Base-by-base conservation (phyloP, 2,797 vertebrate species). In the Poeciliopsis gracilis region DNA sequence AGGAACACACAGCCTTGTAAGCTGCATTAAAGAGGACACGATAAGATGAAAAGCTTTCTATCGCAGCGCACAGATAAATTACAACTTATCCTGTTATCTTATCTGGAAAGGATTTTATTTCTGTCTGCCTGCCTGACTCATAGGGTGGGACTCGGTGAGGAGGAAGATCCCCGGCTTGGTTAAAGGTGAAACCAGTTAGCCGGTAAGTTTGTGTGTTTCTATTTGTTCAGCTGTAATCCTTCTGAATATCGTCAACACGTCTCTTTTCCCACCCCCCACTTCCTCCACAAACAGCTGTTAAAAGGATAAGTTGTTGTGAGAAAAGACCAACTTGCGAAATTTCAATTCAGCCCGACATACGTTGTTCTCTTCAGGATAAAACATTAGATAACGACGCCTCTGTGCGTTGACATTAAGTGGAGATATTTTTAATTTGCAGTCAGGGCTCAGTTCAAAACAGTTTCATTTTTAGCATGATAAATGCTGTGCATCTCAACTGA, bases 61-160 rank as follows among this genome's bases (percentile, higher is more conserved):
- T 59, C 33, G 53, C 33, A 51, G 41, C 7, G 5, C 20, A 59
- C 41, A 59, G 53, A 73, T 23, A 57, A 75, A 15, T 75, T 73
- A 11, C 12, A 72, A 30, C 71, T 6, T 0, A 0, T 15, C 41
- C 59, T 41, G n/a, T 9, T 16, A 11, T 73, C 20, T 2, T 15
- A 47, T 72, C 38, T 38, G 3, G 7, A 20, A 18, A 23, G 30
- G 5, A 11, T 53, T 80, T 72, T 71, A 12, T 47, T 79, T 41
- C 33, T 25, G 10, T 46, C 20, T 18, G 36, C 23, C 57, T 55
- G 8, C 5, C 28, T 72, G 1, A 16, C 9, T 59, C 28, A 23
- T 13, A 77, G 45, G 78, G 77, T 75, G 78, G 67, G 84, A 38
- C 43, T 6, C 28, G 18, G 16, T 5, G 4, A 6, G 7, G 9